A percentile compares a stretch with the other conserved stretches of the same genome.
Conservation (phyloP, 2,113 vertebrate species). For the Cephalopholis sonnerati region DNA sequence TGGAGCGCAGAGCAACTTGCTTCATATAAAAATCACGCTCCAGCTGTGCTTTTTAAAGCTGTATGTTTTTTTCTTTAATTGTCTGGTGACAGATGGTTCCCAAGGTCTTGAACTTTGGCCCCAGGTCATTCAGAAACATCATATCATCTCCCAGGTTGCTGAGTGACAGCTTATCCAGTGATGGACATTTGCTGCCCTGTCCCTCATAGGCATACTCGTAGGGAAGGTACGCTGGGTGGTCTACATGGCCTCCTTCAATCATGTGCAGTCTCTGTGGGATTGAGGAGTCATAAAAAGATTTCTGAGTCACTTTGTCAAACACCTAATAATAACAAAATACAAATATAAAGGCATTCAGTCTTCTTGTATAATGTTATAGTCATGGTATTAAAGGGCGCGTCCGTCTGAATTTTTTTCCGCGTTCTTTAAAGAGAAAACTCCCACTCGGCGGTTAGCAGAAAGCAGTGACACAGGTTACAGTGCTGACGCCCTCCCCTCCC, state of each 20-base stretch:
- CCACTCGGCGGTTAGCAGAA: too few species aligned
- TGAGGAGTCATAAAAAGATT: constrained; percentile 1
- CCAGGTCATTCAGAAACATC: constrained; percentile 79
- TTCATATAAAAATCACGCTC: not conserved
- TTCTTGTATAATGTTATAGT: not conserved
- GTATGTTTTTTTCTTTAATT: constrained; percentile 37
- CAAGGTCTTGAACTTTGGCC: constrained; percentile 75
- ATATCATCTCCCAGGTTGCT: constrained; percentile 46
- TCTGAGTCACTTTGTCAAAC: not conserved
- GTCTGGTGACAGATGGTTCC: constrained; percentile 63
- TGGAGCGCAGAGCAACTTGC: not conserved
- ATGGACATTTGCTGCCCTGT: constrained; percentile 49
- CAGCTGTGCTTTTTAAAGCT: constrained; percentile 39
- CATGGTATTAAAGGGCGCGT: too few species aligned
- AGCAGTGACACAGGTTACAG: too few species aligned
- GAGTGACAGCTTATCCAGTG: constrained; percentile 71
- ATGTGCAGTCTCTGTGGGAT: constrained; percentile 74
- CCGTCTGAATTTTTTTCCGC: too few species aligned
- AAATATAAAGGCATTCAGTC: not conserved
- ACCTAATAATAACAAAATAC: not conserved
- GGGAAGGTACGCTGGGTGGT: constrained; percentile 38
- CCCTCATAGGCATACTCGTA: constrained; percentile 82
- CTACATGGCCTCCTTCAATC: not conserved
- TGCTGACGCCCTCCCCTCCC: too few species aligned
- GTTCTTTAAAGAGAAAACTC: too few species aligned